Conservation (phyloP, 2,888 invertebrate species). For the Polyploca ridens region DNA sequence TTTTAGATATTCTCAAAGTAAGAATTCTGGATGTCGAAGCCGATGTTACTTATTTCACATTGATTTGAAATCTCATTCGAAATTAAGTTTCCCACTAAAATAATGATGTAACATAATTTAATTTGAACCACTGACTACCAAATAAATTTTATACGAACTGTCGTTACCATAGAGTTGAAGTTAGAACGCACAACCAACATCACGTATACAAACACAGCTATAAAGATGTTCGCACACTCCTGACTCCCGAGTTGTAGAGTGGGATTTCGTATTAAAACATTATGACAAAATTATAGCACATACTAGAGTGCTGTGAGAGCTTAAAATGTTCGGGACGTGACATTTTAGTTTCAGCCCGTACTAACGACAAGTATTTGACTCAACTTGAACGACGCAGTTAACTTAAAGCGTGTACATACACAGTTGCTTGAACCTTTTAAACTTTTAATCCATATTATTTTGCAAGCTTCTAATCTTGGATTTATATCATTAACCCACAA, state of each 20-base stretch:
- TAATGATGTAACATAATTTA: neutral
- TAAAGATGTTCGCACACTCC: constrained; percentile 13
- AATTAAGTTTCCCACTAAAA: neutral
- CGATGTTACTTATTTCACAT: neutral
- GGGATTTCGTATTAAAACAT: constrained; percentile 60
- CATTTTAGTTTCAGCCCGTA: constrained; percentile 59
- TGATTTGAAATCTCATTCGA: neutral
- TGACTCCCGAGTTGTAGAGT: constrained; percentile 20
- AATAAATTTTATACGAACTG: neutral
- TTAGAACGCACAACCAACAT: neutral
- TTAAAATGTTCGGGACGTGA: constrained; percentile 67
- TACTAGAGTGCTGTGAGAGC: constrained; percentile 47
- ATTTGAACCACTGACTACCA: neutral
- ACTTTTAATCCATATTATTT: neutral
- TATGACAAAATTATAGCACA: constrained; percentile 58
- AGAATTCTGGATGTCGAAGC: neutral
- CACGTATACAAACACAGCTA: constrained; percentile 12
- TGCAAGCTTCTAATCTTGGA: neutral
- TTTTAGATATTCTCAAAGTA: neutral
- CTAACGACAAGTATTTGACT: constrained; percentile 59
- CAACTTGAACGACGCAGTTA: constrained; percentile 39
- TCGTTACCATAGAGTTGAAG: constrained; percentile 1
- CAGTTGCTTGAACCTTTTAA: constrained; percentile 15
- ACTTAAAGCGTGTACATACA: constrained; percentile 28
- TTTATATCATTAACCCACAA: neutral